Base-by-base conservation (phyloP, 2,113 vertebrate genomes). In the Sinosuthora webbiana region DNA sequence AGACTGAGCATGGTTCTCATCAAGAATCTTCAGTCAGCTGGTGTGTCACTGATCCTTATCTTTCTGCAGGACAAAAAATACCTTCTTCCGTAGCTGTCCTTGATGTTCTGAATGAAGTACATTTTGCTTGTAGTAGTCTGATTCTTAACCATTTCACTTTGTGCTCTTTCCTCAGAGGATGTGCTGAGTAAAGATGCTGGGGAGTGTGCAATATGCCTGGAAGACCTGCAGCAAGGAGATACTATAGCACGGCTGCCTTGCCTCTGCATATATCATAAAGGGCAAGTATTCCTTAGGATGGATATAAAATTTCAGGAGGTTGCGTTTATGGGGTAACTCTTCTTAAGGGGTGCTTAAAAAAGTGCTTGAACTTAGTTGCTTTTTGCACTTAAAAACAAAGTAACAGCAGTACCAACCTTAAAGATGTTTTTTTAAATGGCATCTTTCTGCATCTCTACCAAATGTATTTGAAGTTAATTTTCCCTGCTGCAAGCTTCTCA, bases 191-290 rank as follows among this genome's bases (percentile, higher is more conserved):
- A 99, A 98, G 99, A 99, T 80, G 96, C 98, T 82, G 99, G 99
- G 94, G 99, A 99, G 97, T 99, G 99, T 99, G 98, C 99, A 89
- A 99, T 99, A 98, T 99, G 99, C 96, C 98, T 99, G 97, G 99
- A 99, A 96, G 99, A 99, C 74, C 94, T 99, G 96, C 97, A 98
- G 69, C 99, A 99, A 97, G 99, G 99, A 74, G 99, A 99, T 95
- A 99, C 99, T 64, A 99, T 99, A 92, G 99, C 99, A 60, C 98
- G 99, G 33, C 98, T 99, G 97, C 99, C 99, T 95, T 99, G 99
- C 96, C 98, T 99, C 95, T 99, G 99, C 98, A 99, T 99, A 97
- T 99, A 99, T 93, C 99, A 99, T 80, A 99, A 99, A 98, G 98
- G 99, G 99, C 98, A 96, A 98, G 96, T 95, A 89, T 92, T 93